Evolutionary conservation across 2,888 invertebrate species (phyloP), one percentile per base, ranked within the genome.

Genomic region (Penaeus monodon): DNA sequence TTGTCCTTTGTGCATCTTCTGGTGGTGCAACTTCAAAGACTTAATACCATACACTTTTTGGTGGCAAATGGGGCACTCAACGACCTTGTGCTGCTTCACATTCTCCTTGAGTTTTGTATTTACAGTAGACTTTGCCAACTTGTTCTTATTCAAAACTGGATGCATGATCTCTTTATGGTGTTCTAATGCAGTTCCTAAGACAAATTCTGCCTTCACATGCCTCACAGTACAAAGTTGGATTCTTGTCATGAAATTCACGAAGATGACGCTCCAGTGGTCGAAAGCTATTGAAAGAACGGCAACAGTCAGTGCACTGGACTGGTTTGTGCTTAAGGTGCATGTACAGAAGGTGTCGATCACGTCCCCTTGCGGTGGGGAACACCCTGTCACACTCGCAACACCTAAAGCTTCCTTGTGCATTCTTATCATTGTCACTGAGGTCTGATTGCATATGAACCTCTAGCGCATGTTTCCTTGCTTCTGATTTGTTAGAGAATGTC

Each of bases 141-240:
- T 86, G 49, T 76, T 79, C 57, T 68, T 88, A n/a, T 49, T 20
- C 12, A 66, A 24, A 8, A 77, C 29, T 44, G 86, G 86, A 73
- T 89, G 89, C 65, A 81, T 73, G 10, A 89, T 89, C 44, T 84
- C 81, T 63, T 38, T 81, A 64, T 89, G 89, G 63, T 84, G 89
- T 57, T 86, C 86, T 22, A 86, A 77, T n/a, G 89, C 84, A 29
- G 81, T 81, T 17, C 77, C 81, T 17, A 89, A 57, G 8, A 89
- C 89, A 81, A 89, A 89, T 76, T 89, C 89, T 29, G 73, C 86
- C 20, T 89, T 89, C 89, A 66, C 89, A 89, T 22, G 77, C 20
- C 22, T 86, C 86, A 84, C 89, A 89, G 65, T 64, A 77, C 10
- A 84, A 49, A 14, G 68, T 81, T 63, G 89, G 86, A 27, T 89